These are phyloP conservation scores for Hydroisotoma schaefferi DNA, from an alignment of 2,888 invertebrate genomes.

Conservation along the genomic window DNA sequence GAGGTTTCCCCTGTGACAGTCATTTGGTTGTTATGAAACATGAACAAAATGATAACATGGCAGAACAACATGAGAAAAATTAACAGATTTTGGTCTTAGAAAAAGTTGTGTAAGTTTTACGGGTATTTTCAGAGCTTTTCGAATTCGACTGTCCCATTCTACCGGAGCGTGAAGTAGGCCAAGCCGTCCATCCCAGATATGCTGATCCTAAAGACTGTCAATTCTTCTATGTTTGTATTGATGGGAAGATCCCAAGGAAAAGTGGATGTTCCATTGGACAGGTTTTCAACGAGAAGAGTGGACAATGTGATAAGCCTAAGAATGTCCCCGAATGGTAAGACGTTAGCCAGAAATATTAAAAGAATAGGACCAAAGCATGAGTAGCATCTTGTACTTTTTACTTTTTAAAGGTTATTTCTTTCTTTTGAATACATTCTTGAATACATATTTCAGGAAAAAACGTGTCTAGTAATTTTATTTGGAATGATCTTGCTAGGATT, in stretches of 20 bases:
- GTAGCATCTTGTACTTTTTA: too few relatives aligned
- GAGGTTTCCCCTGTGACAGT: too few relatives aligned
- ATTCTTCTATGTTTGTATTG: conserved; percentile 87
- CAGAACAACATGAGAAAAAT: too few relatives aligned
- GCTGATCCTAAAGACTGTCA: conserved; percentile 85
- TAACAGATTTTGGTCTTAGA: not conserved
- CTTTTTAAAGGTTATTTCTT: too few relatives aligned
- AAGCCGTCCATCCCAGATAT: conserved; percentile 68
- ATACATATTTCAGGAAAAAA: too few relatives aligned
- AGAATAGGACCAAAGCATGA: too few relatives aligned
- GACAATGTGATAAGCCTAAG: conserved; percentile 80
- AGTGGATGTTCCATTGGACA: conserved; percentile 24
- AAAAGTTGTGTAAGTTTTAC: not conserved
- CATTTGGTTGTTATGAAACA: too few relatives aligned
- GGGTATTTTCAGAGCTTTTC: conserved; percentile 65
- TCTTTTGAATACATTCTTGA: too few relatives aligned
- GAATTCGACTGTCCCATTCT: conserved; percentile 78
- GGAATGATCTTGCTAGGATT: too few relatives aligned
- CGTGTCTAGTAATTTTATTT: too few relatives aligned
- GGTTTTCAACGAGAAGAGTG: conserved; percentile 76
- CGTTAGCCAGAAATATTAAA: too few relatives aligned
- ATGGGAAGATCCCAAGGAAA: conserved; percentile 57
- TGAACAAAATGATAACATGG: too few relatives aligned
- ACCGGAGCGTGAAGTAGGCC: conserved; percentile 57
- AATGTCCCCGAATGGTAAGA: conserved; percentile 83